phyloP scores from a whole-genome alignment of 2,113 vertebrate species.

The Poeciliopsis retropinna region DNA sequence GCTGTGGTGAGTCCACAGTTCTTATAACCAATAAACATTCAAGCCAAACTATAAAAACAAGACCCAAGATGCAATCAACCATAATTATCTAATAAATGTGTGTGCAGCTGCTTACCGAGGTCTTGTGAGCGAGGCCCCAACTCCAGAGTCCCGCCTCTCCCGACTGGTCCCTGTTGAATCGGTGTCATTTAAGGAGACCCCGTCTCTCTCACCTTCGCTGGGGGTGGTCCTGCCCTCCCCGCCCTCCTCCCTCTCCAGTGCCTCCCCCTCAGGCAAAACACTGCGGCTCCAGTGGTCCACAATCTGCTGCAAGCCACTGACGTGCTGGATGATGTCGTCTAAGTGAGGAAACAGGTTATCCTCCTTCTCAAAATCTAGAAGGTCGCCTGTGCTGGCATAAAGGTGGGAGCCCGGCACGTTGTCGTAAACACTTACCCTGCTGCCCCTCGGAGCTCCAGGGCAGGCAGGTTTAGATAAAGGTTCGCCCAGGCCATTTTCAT shows the following conservation, averaged over 20 bases:
- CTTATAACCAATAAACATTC: conserved; percentile 10
- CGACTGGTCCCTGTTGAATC: conserved; percentile 86
- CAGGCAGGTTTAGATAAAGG: conserved; percentile 68
- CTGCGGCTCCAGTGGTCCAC: conserved; percentile 93
- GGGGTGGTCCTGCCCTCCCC: conserved; percentile 88
- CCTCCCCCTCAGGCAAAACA: conserved; percentile 81
- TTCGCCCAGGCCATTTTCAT: conserved; percentile 34
- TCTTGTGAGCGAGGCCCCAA: conserved; percentile 93
- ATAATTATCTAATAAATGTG: conserved; percentile 4
- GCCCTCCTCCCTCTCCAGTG: conserved; percentile 71
- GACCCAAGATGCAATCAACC: conserved; percentile 1
- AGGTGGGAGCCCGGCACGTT: conserved; percentile 96
- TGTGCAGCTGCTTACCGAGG: conserved; percentile 81
- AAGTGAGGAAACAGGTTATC: conserved; percentile 89
- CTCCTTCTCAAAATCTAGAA: conserved; percentile 92
- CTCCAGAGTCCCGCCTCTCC: conserved; percentile 95
- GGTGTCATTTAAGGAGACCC: conserved; percentile 88
- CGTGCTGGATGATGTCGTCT: conserved; percentile 93
- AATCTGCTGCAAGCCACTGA: conserved; percentile 90
- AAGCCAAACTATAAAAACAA: conserved; percentile 22
- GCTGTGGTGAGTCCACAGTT: neutral
- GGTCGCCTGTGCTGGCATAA: conserved; percentile 95
- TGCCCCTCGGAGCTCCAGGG: conserved; percentile 85
- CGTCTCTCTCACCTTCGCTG: conserved; percentile 90
- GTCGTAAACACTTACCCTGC: conserved; percentile 86